Base-by-base conservation (phyloP, 2,888 invertebrate species). In the Nemapogon koenigi region DNA sequence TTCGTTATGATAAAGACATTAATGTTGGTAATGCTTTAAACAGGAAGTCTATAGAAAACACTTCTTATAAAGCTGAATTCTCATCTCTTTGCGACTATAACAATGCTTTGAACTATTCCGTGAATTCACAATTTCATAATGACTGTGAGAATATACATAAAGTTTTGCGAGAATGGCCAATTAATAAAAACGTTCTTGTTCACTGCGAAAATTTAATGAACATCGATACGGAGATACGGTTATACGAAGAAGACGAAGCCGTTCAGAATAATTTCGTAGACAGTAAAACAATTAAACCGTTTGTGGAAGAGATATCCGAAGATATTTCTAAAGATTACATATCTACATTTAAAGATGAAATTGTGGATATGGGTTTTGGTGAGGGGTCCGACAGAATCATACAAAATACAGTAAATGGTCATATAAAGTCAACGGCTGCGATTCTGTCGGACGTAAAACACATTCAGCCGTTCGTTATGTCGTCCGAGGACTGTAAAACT, bases 361-460 rank as follows among this genome's bases (percentile, higher is more conserved):
- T 71, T 68, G 72, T 69, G 66, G 66, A 56, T 64, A 73, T 65
- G 80, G 80, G 79, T 81, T 81, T 81, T 81, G 79, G 79, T 79
- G 79, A 79, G 68, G 51, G 66, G 80, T 81, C 80, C 80, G 80
- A 59, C 80, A 78, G 80, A 76, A 79, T 75, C 73, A 71, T 64
- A 61, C 65, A 69, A 70, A 64, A 70, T 72, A 69, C 60, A 52
- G 58, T 59, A 61, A 57, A 59, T 50, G 57, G 59, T 53, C 50
- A 49, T 59, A 59, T 55, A 63, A 67, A 67, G 60, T 55, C 69
- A 68, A 72, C 79, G 79, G 78, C 79, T 78, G 80, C 76, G 75
- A 73, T 75, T 78, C 79, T 81, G 80, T 75, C 80, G 80, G 80
- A 80, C 80, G 78, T 78, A 71, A 79, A 79, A 65, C 78, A 67